Percentiles rank a stretch among this genome's conserved stretches.
Conservation (phyloP, 2,797 vertebrate genomes). For the Cryptoprocta ferox region DNA sequence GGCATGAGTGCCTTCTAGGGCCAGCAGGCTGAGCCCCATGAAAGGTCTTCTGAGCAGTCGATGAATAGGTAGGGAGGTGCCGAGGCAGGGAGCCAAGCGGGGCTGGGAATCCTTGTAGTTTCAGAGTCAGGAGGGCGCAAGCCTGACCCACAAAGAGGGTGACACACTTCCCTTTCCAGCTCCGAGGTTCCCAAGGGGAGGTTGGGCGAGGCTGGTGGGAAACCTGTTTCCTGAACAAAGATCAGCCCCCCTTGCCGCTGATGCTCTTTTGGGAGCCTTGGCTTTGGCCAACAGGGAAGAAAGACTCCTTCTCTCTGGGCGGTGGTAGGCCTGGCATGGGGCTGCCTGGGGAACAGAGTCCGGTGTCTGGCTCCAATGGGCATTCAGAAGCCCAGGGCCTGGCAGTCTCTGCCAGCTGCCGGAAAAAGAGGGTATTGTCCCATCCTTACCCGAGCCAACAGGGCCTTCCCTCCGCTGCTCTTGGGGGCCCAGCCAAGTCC, state of each 20-base stretch:
- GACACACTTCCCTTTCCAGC: slow-evolving; percentile 3
- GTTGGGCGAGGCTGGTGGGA: background rate
- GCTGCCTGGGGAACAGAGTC: slow-evolving; percentile 57
- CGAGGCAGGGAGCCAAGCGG: background rate
- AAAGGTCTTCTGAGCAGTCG: background rate
- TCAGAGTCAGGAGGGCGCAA: background rate
- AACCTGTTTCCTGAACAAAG: slow-evolving; percentile 51
- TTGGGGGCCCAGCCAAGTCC: background rate
- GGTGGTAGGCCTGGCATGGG: slow-evolving; percentile 53
- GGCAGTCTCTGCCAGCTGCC: slow-evolving; percentile 58
- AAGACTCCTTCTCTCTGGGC: slow-evolving; percentile 52
- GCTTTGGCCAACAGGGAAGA: slow-evolving; percentile 37
- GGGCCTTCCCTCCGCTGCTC: background rate
- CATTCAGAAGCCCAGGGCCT: slow-evolving; percentile 43
- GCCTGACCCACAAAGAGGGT: background rate
- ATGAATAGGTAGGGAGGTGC: background rate
- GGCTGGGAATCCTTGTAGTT: background rate
- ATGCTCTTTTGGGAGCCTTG: slow-evolving; percentile 46
- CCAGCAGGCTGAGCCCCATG: background rate
- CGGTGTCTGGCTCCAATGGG: slow-evolving; percentile 60
- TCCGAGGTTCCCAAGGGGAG: background rate
- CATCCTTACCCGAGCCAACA: background rate
- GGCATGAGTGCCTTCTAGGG: background rate
- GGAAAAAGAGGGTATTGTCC: slow-evolving; percentile 68
- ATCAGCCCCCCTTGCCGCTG: background rate